Evolutionary conservation across 2,797 vertebrate species (phyloP).

Genomic region (Lacerta viridis): DNA sequence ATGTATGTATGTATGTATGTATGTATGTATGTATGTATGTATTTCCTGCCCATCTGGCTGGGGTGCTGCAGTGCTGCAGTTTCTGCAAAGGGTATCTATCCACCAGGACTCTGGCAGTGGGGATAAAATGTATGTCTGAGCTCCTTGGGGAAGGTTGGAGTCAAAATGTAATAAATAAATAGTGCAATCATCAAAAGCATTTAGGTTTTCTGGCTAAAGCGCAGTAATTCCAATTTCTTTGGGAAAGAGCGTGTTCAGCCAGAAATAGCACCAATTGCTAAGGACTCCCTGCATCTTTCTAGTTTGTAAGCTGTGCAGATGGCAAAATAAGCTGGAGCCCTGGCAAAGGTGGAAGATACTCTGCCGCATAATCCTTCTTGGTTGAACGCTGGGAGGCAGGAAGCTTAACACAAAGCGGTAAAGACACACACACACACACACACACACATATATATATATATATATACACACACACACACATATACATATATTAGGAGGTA

Average conservation of each 20-base stretch:
- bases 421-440: too few relatives aligned
- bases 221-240: neutral
- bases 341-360: neutral
- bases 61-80: too few relatives aligned
- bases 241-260: neutral
- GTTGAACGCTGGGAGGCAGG: slow-evolving; percentile 20
- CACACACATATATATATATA: too few relatives aligned
- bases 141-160: neutral
- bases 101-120: too few relatives aligned
- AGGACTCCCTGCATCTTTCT: slow-evolving; percentile 30
- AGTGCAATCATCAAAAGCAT: too few relatives aligned
- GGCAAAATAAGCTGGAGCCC: slow-evolving; percentile 32
- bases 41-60: too few relatives aligned
- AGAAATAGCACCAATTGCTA: neutral
- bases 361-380: slow-evolving; percentile 3
- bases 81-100: too few relatives aligned
- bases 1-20: too few relatives aligned
- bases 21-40: too few relatives aligned
- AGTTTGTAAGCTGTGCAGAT: slow-evolving; percentile 40
- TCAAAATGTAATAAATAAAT: too few relatives aligned
- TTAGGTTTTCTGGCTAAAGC: neutral
- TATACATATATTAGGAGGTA: too few relatives aligned
- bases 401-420: slow-evolving; percentile 9
- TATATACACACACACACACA: too few relatives aligned
- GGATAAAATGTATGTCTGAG: neutral